phyloP scores from a whole-genome alignment of 37 sponge, comb jelly and placozoan species.

The Ephydatia muelleri region DNA sequence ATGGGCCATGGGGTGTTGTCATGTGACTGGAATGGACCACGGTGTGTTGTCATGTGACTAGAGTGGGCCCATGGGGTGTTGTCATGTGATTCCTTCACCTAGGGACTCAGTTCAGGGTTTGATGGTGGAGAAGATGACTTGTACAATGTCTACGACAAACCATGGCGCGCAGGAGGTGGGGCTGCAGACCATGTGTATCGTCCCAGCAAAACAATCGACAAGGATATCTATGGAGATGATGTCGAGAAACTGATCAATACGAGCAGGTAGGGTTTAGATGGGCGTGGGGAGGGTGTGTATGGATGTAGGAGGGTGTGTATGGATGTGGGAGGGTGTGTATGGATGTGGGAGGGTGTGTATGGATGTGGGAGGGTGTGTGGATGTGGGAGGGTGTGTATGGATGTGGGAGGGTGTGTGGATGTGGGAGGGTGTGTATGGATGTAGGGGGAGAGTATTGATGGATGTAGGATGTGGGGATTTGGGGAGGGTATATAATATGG shows the following conservation, averaged over 20 bases:
- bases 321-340: background rate
- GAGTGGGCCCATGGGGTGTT: too few relatives aligned
- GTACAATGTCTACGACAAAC: slow-evolving; percentile 98
- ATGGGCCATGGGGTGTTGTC: too few relatives aligned
- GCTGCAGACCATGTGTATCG: slow-evolving; percentile 86
- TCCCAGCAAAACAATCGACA: slow-evolving; percentile 90
- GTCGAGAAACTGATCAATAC: slow-evolving; percentile 92
- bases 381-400: background rate
- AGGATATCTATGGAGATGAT: slow-evolving; percentile 97
- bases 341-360: background rate
- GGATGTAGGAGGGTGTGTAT: slow-evolving; percentile 18
- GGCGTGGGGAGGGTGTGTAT: background rate
- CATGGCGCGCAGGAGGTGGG: slow-evolving; percentile 91
- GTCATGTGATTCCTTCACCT: background rate
- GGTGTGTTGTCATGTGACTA: too few relatives aligned
- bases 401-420: too few relatives aligned
- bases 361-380: background rate
- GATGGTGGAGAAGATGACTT: slow-evolving; percentile 79
- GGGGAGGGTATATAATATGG: too few relatives aligned
- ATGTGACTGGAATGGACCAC: too few relatives aligned
- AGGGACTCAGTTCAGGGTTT: slow-evolving; percentile 90
- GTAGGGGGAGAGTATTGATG: too few relatives aligned
- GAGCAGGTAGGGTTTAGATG: slow-evolving; percentile 61
- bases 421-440: background rate
- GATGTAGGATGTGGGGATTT: too few relatives aligned